Evolutionary conservation across 2,113 vertebrate species (phyloP), one percentile per base, ranked within the genome.

Genomic region (Caracal caracal): DNA sequence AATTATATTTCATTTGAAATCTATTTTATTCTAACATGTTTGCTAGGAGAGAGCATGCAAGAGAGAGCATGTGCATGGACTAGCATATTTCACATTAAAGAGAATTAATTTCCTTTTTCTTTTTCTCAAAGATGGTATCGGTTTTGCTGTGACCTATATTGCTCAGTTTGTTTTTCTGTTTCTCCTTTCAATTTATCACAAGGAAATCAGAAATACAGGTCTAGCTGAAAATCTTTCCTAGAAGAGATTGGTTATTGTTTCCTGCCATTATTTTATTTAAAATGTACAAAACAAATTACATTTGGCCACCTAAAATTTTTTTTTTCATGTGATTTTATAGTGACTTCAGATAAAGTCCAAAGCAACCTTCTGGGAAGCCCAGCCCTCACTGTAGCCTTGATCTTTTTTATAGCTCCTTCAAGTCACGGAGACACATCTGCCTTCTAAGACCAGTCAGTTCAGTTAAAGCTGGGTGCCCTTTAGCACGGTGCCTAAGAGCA

Each of bases 241-340:
- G 40, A 86, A 93, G 82, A 82, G 30, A 68, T 10, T 19, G 26
- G 47, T 61, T 87, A 33, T 30, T 63, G 0, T 79, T 95, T 59
- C 26, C n/a, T 87, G 33, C 22, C 33, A 88, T 92, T 79, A 37
- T 95, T 91, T 92, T 81, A 68, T 73, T 22, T 8, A 92, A 82
- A 86, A 40, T 10, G 7, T n/a, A 82, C 12, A 26, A 78, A 65
- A 70, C 35, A 86, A 70, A 68, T 93, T 92, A 43, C 2, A 40
- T 20, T 53, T 66, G 20, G 53, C 22, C 15, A 68, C 66, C 26
- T 73, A 24, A 81, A 82, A 70, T 92, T 3, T 28, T n/a, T 87
- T 87, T 65, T 78, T 73, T 51, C 28, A 49, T 49, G 20, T 20
- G 4, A 65, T 75, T 68, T 81, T 81, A 7, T 33, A 66, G 88